Evolutionary conservation across 2,888 invertebrate species (phyloP).

Genomic region (Micropterix aruncella): DNA sequence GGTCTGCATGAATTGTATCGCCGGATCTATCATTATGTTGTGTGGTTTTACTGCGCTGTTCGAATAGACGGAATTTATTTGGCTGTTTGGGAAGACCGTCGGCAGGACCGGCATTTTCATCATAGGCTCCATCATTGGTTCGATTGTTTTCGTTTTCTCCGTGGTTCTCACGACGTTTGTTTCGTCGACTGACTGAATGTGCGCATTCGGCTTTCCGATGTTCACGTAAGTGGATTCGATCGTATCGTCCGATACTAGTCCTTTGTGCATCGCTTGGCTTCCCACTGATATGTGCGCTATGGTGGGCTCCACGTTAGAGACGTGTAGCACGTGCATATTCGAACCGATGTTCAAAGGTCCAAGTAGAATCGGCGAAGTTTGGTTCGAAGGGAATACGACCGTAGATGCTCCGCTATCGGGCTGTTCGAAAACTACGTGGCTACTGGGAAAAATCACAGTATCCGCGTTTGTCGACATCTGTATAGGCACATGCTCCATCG

Average conservation of each 20-base stretch:
- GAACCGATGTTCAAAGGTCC: neutral
- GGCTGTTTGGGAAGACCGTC: slow-evolving; percentile 7
- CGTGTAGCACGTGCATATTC: slow-evolving; percentile 11
- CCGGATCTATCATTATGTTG: slow-evolving; percentile 12
- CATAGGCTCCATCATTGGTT: slow-evolving; percentile 28
- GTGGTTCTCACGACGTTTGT: no score
- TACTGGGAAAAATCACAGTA: slow-evolving; percentile 14
- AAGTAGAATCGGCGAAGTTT: neutral
- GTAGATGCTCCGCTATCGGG: neutral
- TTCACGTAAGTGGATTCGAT: slow-evolving; percentile 25
- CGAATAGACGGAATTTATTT: slow-evolving; percentile 11
- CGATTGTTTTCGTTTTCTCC: neutral
- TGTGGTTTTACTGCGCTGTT: slow-evolving; percentile 5
- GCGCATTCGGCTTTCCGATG: slow-evolving; percentile 27
- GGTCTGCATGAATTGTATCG: slow-evolving; percentile 41
- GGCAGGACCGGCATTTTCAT: slow-evolving; percentile 28
- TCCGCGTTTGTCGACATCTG: slow-evolving; percentile 1
- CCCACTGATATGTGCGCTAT: slow-evolving; percentile 12
- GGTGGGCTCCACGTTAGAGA: slow-evolving; percentile 12
- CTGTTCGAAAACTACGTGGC: neutral
- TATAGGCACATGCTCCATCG: neutral
- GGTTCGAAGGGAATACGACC: neutral
- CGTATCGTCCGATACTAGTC: slow-evolving; percentile 24
- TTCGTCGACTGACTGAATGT: slow-evolving; percentile 18
- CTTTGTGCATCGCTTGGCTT: slow-evolving; percentile 20